Evolutionary conservation across 2,113 vertebrate species (phyloP).

Genomic region (Xenus cinereus): DNA sequence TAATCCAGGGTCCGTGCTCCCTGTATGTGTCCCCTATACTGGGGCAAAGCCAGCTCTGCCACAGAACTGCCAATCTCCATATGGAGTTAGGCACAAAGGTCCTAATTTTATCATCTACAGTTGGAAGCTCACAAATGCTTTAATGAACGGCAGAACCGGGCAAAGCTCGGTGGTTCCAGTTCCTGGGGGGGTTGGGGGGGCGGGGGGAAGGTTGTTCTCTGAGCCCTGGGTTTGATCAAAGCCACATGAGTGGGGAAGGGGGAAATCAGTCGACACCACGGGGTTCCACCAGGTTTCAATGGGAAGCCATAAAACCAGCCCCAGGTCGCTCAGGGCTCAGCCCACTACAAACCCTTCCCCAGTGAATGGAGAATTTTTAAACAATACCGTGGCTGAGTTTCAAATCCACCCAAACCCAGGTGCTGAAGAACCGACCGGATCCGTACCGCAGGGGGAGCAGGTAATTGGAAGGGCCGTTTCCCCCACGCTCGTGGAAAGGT

Average conservation of each 20-base stretch:
- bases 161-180: conserved; percentile 10
- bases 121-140: background rate
- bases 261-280: conserved; percentile 16
- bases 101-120: background rate
- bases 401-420: conserved; percentile 49
- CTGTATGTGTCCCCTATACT: accelerated
- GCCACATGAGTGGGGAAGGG: conserved; percentile 35
- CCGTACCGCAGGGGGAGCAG: conserved; percentile 13
- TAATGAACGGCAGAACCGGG: conserved; percentile 37
- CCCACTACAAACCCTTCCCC: conserved; percentile 37
- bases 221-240: conserved; percentile 42
- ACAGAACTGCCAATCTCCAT: background rate
- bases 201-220: background rate
- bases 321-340: conserved; percentile 43
- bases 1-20: background rate
- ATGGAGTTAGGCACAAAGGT: background rate
- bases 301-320: conserved; percentile 56
- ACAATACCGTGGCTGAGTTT: conserved; percentile 54
- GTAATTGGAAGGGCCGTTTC: conserved; percentile 38
- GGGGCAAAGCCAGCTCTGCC: background rate
- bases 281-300: conserved; percentile 61
- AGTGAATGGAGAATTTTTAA: conserved; percentile 35
- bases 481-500: background rate
- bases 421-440: conserved; percentile 30
- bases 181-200: background rate